Conservation (phyloP, 2,888 invertebrate species). For the Hydrotaea cyrtoneurina region DNA sequence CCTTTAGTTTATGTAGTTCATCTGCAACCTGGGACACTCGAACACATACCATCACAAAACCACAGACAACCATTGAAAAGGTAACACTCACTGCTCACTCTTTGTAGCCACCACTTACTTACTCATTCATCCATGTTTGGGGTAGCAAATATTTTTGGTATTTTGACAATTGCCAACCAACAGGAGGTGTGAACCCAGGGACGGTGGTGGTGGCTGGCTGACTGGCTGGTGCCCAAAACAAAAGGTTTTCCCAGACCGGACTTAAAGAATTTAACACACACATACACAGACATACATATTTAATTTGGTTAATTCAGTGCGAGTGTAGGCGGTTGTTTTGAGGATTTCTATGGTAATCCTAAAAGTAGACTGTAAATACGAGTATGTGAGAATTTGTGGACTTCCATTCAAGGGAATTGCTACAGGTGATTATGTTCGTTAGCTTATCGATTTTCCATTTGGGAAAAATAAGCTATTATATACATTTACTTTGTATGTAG, state of each 20-base stretch:
- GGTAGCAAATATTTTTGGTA: not conserved
- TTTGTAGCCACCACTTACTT: not conserved
- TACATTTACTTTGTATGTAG: no score
- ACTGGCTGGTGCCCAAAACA: not conserved
- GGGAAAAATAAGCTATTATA: not conserved
- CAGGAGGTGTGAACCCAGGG: not conserved
- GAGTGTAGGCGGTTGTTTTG: not conserved
- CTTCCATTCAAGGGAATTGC: not conserved
- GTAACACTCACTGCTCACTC: not conserved
- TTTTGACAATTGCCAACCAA: not conserved
- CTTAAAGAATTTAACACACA: not conserved
- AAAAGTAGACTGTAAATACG: not conserved
- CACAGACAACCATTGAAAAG: not conserved
- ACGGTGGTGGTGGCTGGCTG: not conserved
- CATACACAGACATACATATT: not conserved
- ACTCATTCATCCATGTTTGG: not conserved
- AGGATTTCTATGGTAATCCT: not conserved
- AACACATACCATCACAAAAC: slow-evolving; percentile 20
- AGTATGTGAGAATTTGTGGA: not conserved
- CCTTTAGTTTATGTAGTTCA: no score
- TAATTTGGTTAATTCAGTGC: not conserved
- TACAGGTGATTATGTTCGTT: not conserved
- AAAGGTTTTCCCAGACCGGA: not conserved
- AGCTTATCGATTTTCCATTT: not conserved
- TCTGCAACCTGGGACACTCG: not conserved